Evolutionary conservation across 2,797 vertebrate species (phyloP).

Genomic region (Sitta carolinensis): DNA sequence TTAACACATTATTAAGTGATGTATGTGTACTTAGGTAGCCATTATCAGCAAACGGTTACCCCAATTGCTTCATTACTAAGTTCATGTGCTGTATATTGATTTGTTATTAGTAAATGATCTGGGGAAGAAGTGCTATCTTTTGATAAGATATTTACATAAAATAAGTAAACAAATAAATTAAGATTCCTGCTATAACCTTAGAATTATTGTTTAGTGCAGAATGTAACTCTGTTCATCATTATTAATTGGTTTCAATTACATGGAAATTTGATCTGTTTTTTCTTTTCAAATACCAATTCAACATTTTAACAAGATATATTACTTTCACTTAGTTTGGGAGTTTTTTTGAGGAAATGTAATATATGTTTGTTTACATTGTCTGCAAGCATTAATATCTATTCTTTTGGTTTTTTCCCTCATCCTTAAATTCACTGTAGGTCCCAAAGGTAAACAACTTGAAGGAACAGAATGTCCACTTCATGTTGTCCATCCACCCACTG

Average conservation of each 20-base stretch:
- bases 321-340: background rate
- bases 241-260: background rate
- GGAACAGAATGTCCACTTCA: slow-evolving; percentile 97
- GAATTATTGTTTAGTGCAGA: background rate
- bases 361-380: background rate
- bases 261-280: background rate
- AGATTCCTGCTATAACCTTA: background rate
- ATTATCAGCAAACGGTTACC: background rate
- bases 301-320: background rate
- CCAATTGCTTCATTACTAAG: background rate
- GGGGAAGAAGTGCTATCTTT: background rate
- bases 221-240: background rate
- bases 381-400: background rate
- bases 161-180: background rate
- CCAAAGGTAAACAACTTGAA: slow-evolving; percentile 98
- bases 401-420: background rate
- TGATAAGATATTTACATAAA: background rate
- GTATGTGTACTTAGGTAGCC: background rate
- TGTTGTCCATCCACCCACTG: slow-evolving; percentile 96
- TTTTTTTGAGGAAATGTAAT: background rate
- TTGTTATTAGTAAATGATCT: background rate
- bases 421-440: slow-evolving; percentile 78
- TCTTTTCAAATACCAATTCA: background rate
- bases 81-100: background rate
- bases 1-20: background rate